These are phyloP conservation scores for Acanthopagrus latus DNA, from an alignment of 2,797 vertebrate genomes.

Conservation along the genomic window DNA sequence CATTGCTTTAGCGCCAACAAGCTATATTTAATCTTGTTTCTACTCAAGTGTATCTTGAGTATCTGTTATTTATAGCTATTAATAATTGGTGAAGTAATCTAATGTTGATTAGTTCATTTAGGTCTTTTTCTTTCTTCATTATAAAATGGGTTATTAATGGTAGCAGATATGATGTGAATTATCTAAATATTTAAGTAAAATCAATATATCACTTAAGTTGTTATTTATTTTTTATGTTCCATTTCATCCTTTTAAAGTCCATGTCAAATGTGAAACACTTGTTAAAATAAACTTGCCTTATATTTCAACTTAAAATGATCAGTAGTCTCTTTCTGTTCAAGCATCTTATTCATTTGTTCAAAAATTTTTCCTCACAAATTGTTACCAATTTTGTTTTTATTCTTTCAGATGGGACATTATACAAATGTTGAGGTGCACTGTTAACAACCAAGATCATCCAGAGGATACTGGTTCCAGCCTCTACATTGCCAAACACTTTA, in stretches of 20 bases:
- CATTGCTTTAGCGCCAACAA: background rate
- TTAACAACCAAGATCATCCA: background rate
- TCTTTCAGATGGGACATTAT: too few relatives aligned
- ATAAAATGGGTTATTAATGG: background rate
- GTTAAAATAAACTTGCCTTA: background rate
- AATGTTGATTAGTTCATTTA: background rate
- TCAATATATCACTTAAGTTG: background rate
- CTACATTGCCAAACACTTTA: background rate
- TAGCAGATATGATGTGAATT: background rate
- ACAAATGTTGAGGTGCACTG: too few relatives aligned
- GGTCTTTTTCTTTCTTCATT: background rate
- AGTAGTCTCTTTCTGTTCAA: background rate
- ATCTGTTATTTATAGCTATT: background rate
- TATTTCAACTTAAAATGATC: background rate
- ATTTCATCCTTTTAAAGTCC: background rate
- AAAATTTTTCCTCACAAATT: background rate
- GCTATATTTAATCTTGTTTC: constrained; percentile 19
- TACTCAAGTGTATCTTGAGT: background rate
- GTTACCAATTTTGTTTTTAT: background rate
- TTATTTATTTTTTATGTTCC: background rate
- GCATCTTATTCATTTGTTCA: background rate
- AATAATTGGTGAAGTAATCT: background rate
- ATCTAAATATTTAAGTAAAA: background rate
- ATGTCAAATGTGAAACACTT: background rate
- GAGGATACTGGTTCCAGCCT: constrained; percentile 10